phyloP scores from a whole-genome alignment of 2,113 vertebrate species.

The Brevimyrus niger region DNA sequence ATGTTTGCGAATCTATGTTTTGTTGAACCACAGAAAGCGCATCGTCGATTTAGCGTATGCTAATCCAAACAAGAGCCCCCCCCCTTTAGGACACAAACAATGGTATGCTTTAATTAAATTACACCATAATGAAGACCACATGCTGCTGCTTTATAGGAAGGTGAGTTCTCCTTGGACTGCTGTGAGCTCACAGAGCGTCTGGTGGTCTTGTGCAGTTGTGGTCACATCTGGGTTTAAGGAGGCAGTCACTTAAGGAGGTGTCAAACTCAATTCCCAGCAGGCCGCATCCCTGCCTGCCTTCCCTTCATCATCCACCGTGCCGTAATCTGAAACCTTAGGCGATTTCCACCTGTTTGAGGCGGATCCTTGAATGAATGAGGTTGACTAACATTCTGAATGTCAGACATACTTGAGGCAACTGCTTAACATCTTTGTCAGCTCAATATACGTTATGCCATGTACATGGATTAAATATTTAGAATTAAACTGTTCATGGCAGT shows the following conservation, averaged over 20 bases:
- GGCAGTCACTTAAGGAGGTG: background rate
- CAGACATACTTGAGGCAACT: background rate
- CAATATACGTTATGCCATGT: background rate
- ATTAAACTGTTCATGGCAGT: background rate
- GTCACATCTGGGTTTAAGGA: background rate
- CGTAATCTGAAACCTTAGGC: background rate
- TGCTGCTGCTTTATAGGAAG: background rate
- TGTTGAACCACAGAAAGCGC: background rate
- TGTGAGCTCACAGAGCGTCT: background rate
- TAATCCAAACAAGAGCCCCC: background rate
- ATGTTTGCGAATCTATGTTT: background rate
- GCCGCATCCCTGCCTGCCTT: background rate
- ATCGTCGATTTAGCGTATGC: background rate
- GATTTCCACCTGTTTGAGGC: background rate
- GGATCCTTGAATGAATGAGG: background rate
- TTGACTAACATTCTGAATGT: background rate
- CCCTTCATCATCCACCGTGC: background rate
- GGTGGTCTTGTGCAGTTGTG: background rate
- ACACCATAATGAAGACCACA: background rate
- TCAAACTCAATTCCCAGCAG: background rate
- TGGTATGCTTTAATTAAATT: conserved; percentile 4
- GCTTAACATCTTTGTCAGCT: background rate
- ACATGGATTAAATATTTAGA: background rate
- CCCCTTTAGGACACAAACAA: background rate
- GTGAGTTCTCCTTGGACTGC: background rate